Conservation (phyloP, 2,113 vertebrate species). For the Sakesphorus luctuosus region DNA sequence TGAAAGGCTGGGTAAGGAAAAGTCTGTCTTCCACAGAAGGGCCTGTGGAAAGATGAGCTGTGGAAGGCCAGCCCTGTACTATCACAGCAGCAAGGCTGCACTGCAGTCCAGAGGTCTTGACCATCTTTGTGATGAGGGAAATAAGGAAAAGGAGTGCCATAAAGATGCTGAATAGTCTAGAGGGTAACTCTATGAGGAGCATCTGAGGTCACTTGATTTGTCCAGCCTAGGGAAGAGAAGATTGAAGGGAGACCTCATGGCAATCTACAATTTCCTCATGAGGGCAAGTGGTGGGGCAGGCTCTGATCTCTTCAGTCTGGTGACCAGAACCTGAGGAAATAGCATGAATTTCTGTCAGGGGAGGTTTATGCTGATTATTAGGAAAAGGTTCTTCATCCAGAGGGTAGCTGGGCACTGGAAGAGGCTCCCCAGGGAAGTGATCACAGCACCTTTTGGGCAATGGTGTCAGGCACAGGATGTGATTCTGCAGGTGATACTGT, state of each 20-base stretch:
- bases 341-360: background rate
- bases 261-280: background rate
- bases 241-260: background rate
- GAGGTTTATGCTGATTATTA: background rate
- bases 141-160: background rate
- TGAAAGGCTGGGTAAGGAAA: background rate
- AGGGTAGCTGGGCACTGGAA: background rate
- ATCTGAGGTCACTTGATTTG: background rate
- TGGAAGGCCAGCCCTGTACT: background rate
- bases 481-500: background rate
- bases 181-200: accelerated
- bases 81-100: background rate
- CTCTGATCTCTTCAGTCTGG: background rate
- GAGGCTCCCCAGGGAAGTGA: background rate
- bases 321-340: accelerated
- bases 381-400: background rate
- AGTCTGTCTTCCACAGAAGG: background rate
- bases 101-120: background rate
- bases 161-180: background rate
- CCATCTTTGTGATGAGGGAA: background rate
- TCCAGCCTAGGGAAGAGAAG: background rate
- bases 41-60: background rate
- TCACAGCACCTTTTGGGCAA: background rate
- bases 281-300: accelerated
- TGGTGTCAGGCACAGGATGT: accelerated